phyloP scores from a whole-genome alignment of 2,888 invertebrate species.

The Philonicus albiceps region DNA sequence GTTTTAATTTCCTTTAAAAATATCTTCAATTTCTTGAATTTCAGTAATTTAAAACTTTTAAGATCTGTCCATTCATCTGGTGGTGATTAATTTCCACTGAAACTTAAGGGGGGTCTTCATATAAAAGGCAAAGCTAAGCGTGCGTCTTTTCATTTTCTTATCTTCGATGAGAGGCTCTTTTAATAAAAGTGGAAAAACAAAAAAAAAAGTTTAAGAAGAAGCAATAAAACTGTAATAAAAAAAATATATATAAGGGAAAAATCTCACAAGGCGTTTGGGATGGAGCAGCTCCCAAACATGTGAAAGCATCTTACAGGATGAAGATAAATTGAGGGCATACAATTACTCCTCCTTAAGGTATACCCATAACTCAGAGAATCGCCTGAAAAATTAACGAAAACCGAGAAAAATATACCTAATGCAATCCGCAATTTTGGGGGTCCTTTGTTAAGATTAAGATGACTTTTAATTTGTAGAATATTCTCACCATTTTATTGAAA shows the following conservation, averaged over 20 bases:
- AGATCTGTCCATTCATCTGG: not conserved
- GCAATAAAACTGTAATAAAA: slow-evolving; percentile 9
- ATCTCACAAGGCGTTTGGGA: not conserved
- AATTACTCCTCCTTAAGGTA: not conserved
- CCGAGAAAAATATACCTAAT: not conserved
- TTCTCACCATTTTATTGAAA: not conserved
- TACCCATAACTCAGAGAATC: not conserved
- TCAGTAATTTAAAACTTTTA: not conserved
- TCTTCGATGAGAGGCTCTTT: not conserved
- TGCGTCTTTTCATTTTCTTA: not conserved
- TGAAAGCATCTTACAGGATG: not conserved
- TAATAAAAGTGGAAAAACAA: not conserved
- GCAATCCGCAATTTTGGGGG: not conserved
- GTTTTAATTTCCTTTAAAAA: not conserved
- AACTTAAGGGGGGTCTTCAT: not conserved
- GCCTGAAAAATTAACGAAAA: slow-evolving; percentile 17
- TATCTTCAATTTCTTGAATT: not conserved
- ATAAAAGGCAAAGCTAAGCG: not conserved
- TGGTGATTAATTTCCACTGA: not conserved
- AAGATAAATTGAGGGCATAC: not conserved
- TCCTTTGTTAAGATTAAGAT: not conserved
- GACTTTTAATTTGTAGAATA: not conserved
- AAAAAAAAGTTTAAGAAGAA: not conserved
- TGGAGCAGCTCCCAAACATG: not conserved
- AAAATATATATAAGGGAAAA: not conserved